phyloP scores from a whole-genome alignment of 1,140 invertebrate species.

The Pseudomyrmex cubaensis region DNA sequence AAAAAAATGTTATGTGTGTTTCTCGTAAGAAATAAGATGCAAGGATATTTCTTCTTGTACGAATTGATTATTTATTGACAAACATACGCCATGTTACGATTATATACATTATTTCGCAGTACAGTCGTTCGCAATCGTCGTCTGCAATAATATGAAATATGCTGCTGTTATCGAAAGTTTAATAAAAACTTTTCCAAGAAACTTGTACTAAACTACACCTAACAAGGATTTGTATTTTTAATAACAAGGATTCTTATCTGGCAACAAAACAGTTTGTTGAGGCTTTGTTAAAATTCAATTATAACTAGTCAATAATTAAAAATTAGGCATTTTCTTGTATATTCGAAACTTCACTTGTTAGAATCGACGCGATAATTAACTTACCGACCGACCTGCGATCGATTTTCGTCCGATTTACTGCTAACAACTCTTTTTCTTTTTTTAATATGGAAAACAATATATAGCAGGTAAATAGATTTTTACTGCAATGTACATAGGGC shows the following conservation, averaged over 20 bases:
- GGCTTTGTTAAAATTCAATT: no score
- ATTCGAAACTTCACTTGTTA: no score
- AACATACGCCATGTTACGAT: constrained; percentile 35
- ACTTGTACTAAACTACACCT: background rate
- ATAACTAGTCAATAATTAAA: no score
- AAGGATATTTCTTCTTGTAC: background rate
- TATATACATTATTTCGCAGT: constrained; percentile 41
- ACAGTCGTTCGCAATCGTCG: constrained; percentile 13
- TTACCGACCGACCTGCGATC: constrained; percentile 42
- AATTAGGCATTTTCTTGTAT: no score
- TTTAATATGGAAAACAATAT: constrained; percentile 35
- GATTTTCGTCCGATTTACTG: background rate
- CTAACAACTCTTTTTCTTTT: background rate
- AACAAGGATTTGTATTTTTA: background rate
- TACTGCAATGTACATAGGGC: constrained; percentile 19
- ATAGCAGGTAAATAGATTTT: constrained; percentile 5
- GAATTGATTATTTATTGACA: constrained; percentile 55
- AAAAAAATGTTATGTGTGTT: no score
- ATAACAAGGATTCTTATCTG: background rate
- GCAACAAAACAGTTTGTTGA: no score
- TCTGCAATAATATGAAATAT: constrained; percentile 23
- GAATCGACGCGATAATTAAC: background rate
- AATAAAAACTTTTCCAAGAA: constrained; percentile 5
- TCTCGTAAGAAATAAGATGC: background rate
- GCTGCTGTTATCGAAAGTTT: background rate